phyloP scores from a whole-genome alignment of 2,888 invertebrate species.

The Mythimna ferrago region DNA sequence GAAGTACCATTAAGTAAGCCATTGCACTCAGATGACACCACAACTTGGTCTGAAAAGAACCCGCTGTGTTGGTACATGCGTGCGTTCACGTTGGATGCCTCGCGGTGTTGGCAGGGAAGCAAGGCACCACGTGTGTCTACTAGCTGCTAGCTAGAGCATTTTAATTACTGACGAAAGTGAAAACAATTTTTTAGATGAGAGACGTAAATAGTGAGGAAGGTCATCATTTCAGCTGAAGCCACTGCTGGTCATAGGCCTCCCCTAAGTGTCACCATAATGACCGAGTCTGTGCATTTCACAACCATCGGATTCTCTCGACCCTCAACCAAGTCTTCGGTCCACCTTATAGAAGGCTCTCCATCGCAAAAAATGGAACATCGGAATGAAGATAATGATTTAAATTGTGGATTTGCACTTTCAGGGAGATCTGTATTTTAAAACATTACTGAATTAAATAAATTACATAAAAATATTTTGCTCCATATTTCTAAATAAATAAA shows the following conservation, averaged over 20 bases:
- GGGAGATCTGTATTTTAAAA: too few relatives aligned
- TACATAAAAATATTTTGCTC: background rate
- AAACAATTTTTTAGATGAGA: background rate
- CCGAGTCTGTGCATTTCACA: too few relatives aligned
- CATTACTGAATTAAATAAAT: too few relatives aligned
- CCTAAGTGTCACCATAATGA: too few relatives aligned
- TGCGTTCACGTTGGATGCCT: conserved; percentile 26
- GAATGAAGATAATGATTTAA: background rate
- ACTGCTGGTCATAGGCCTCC: too few relatives aligned
- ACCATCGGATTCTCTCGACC: too few relatives aligned
- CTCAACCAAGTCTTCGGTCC: too few relatives aligned
- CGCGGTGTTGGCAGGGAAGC: conserved; percentile 49
- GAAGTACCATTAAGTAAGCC: conserved; percentile 43
- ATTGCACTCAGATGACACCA: conserved; percentile 51
- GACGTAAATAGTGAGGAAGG: conserved; percentile 4
- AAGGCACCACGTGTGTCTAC: conserved; percentile 25
- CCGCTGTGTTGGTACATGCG: conserved; percentile 21
- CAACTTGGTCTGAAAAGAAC: conserved; percentile 34
- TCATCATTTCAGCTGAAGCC: background rate
- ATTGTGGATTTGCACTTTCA: background rate
- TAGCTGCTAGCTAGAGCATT: conserved; percentile 9
- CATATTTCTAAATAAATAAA: background rate
- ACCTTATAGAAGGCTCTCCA: too few relatives aligned
- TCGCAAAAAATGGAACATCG: background rate
- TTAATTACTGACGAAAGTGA: conserved; percentile 24